Conservation (phyloP, 2,888 invertebrate genomes). For the Drosophila longiperda region DNA sequence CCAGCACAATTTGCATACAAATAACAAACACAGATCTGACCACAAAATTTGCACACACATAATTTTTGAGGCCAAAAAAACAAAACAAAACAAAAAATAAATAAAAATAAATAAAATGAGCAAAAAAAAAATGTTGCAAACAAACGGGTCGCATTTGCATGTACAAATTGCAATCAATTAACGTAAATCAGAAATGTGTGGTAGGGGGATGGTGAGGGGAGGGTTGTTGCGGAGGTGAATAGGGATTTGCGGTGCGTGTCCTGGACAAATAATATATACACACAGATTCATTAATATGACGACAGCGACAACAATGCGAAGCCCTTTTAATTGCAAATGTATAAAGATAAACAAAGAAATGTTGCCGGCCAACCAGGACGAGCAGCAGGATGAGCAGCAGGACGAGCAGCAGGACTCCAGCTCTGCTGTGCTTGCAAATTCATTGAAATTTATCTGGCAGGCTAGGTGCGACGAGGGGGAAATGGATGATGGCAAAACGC, state of each 20-base stretch:
- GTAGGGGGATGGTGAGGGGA: too few relatives aligned
- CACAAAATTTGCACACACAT: constrained; percentile 58
- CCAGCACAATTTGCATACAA: constrained; percentile 18
- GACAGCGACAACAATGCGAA: constrained; percentile 70
- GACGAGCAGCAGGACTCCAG: constrained; percentile 19
- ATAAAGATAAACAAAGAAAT: constrained; percentile 79
- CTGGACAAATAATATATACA: constrained; percentile 13
- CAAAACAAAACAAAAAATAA: not conserved
- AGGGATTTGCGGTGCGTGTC: constrained; percentile 37
- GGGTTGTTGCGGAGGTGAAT: not conserved
- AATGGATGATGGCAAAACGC: not conserved
- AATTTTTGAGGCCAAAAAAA: constrained; percentile 14
- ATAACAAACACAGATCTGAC: constrained; percentile 44
- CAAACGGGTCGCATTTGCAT: constrained; percentile 67
- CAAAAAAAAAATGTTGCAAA: constrained; percentile 22
- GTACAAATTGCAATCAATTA: constrained; percentile 85
- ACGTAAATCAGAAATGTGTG: constrained; percentile 53
- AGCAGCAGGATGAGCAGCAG: constrained; percentile 21
- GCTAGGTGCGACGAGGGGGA: not conserved
- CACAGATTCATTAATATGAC: constrained; percentile 76
- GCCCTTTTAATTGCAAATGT: constrained; percentile 79
- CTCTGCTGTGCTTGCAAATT: constrained; percentile 62
- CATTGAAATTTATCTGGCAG: constrained; percentile 78
- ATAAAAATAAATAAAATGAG: not conserved
- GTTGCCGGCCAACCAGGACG: constrained; percentile 44